Evolutionary conservation across 2,113 vertebrate genomes (phyloP), one percentile per base, ranked within the genome.

Genomic region (Grammomys surdaster): DNA sequence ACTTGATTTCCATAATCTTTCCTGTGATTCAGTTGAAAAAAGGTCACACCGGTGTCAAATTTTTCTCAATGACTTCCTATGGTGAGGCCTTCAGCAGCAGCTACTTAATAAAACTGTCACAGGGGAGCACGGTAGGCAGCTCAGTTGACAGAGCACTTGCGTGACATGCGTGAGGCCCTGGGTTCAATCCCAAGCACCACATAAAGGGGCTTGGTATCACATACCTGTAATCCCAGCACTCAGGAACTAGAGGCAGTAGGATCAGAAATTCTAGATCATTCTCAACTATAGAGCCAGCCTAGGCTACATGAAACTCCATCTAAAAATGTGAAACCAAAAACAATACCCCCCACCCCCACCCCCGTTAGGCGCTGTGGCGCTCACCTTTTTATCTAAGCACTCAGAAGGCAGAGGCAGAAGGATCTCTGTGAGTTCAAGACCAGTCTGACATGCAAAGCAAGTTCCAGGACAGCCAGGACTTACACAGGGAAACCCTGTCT

Each of bases 1-100:
- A 3, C 43, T 22, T n/a, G 72, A 75, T 89, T 92, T 86, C 7
- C 48, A 54, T 16, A 33, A 58, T 77, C 10, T 20, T 95, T 28
- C 78, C n/a, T 67, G 12, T 56, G 14, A 43, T 72, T 94, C 51
- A 43, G 36, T 3, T 85, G 65, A 75, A 73, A 65, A 77, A 94
- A 78, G 36, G 19, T 54, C 40, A 58, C 14, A 43, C 28, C 40
- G 65, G 88, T 46, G 48, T 28, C n/a, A 69, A 28, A 16, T 51
- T 78, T 93, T 88, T 82, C 36, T 95, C 65, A 82, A 67, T 69
- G 65, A 46, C 43, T 94, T 96, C 80, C n/a, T 67, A 88, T 46
- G 88, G n/a, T 77, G 65, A 95, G 3, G 43, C 2, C 2, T 76
- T 65, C 40, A 33, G 67, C 40, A 70, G 24, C 31, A 95, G 48